These are phyloP conservation scores for Babylonia areolata DNA, from an alignment of 1,140 invertebrate species.

Conservation along the genomic window DNA sequence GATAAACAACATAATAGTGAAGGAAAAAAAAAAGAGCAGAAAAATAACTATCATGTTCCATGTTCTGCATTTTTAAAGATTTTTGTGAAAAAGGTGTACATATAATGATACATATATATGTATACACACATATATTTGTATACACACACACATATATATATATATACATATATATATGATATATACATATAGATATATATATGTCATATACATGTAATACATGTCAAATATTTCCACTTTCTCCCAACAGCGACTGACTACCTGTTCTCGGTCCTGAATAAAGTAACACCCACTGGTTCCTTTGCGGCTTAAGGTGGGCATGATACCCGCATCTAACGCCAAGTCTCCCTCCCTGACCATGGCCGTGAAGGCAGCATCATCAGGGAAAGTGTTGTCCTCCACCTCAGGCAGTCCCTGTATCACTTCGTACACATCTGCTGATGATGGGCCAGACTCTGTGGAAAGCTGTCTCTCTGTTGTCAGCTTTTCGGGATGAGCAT, in stretches of 20 bases:
- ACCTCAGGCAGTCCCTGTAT: constrained; percentile 37
- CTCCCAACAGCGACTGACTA: constrained; percentile 66
- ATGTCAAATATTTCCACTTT: too few relatives aligned
- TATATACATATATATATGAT: too few relatives aligned
- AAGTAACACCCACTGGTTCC: constrained; percentile 99
- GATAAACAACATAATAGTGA: too few relatives aligned
- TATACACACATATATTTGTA: too few relatives aligned
- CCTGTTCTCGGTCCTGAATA: constrained; percentile 91
- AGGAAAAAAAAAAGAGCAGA: too few relatives aligned
- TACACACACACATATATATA: too few relatives aligned
- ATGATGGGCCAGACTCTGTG: background rate
- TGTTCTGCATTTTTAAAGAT: too few relatives aligned
- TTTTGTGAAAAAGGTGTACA: too few relatives aligned
- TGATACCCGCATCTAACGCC: constrained; percentile 94
- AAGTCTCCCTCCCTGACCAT: constrained; percentile 92
- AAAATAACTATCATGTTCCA: too few relatives aligned
- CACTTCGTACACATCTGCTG: constrained; percentile 28
- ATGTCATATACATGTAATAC: too few relatives aligned
- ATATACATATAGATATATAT: too few relatives aligned
- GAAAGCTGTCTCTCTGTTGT: background rate
- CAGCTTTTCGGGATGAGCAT: background rate
- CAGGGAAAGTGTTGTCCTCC: constrained; percentile 56
- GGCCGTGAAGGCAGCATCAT: constrained; percentile 87
- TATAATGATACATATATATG: too few relatives aligned
- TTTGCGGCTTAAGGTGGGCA: constrained; percentile 94